Evolutionary conservation across 2,797 vertebrate species (phyloP).

Genomic region (Cossypha niveicapilla): DNA sequence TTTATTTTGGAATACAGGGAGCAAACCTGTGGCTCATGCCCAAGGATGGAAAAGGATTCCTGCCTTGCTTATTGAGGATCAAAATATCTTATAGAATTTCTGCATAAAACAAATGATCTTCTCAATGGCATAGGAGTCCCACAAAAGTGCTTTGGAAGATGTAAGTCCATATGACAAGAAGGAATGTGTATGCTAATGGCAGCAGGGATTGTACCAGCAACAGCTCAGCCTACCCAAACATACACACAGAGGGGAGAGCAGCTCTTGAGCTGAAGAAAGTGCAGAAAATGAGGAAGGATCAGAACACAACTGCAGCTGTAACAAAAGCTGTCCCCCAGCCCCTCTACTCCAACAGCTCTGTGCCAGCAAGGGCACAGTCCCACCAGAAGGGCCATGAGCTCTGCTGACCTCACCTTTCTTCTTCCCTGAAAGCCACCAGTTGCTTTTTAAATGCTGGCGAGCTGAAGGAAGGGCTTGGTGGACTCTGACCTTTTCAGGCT

Average conservation of each 20-base stretch:
- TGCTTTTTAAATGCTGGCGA: not conserved
- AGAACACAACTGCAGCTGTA: not conserved
- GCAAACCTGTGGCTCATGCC: not conserved
- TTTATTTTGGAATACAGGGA: not conserved
- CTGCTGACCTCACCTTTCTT: not conserved
- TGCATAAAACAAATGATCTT: not conserved
- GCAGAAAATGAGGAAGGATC: not conserved
- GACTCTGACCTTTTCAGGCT: constrained; percentile 4
- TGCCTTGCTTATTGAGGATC: not conserved
- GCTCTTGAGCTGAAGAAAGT: not conserved
- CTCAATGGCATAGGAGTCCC: not conserved
- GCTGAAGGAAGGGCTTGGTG: not conserved
- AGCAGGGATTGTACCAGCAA: not conserved
- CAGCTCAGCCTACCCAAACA: not conserved
- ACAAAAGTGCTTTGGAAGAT: not conserved
- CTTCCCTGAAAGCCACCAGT: not conserved
- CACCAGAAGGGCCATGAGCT: not conserved
- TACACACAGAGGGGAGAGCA: not conserved
- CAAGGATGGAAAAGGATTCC: not conserved
- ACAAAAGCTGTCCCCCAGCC: not conserved
- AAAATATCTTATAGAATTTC: not conserved
- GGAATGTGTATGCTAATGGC: not conserved
- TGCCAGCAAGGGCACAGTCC: not conserved
- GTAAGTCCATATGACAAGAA: not conserved
- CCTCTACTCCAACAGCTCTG: not conserved